Percentiles rank a stretch among this genome's conserved stretches.
Conservation (phyloP, 2,888 invertebrate genomes). For the Sphinx pinastri region DNA sequence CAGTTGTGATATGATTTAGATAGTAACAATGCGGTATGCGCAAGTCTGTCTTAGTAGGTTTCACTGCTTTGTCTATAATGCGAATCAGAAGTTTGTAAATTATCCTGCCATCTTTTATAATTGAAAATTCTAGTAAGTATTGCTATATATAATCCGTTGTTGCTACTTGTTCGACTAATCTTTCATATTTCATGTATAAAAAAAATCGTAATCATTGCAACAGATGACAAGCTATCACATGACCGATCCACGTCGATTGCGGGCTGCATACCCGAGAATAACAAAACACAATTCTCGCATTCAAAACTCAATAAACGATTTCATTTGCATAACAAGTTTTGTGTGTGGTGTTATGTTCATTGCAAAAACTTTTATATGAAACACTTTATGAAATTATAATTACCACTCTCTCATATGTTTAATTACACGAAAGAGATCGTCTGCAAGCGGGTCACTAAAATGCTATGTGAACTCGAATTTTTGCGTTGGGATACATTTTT, state of each 20-base stretch:
- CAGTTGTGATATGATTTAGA: too few species aligned
- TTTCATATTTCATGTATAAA: too few species aligned
- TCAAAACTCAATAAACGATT: not conserved
- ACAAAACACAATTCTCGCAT: not conserved
- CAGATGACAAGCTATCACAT: not conserved
- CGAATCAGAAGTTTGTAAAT: too few species aligned
- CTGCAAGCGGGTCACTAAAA: not conserved
- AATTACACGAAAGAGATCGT: not conserved
- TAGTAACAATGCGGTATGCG: too few species aligned
- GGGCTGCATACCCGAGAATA: not conserved
- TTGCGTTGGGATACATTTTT: too few species aligned
- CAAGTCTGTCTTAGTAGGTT: too few species aligned
- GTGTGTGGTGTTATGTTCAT: not conserved
- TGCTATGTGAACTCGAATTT: not conserved
- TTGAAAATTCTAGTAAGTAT: too few species aligned
- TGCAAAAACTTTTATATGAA: not conserved
- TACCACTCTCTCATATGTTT: not conserved
- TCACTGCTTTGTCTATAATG: too few species aligned
- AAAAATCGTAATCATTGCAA: not conserved
- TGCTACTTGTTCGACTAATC: too few species aligned
- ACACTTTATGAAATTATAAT: slow-evolving; percentile 5
- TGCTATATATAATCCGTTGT: too few species aligned
- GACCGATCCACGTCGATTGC: not conserved
- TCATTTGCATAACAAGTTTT: slow-evolving; percentile 9
- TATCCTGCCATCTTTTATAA: too few species aligned